Evolutionary conservation across 2,797 vertebrate species (phyloP).

Genomic region (Picus viridis): DNA sequence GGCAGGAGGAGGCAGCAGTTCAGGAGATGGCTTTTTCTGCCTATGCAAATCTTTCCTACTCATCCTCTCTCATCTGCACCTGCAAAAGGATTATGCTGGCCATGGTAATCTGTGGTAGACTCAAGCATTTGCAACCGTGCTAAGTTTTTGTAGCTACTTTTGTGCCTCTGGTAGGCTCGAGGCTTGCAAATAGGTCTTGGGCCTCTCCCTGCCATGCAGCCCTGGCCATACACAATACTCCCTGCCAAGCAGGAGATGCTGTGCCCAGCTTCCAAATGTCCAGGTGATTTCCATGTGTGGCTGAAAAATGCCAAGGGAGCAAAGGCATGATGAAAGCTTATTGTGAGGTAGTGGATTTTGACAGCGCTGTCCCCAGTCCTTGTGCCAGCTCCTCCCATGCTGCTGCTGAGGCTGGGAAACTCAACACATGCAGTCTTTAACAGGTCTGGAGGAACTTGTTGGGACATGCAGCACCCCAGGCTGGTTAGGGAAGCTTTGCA

Average conservation of each 20-base stretch:
- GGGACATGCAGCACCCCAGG: background rate
- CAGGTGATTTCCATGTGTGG: background rate
- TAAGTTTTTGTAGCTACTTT: background rate
- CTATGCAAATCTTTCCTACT: background rate
- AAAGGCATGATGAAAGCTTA: background rate
- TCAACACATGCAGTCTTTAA: background rate
- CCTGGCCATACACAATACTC: fast-evolving
- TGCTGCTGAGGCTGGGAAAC: background rate
- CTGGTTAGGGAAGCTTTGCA: background rate
- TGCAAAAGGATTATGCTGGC: background rate
- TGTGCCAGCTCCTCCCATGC: background rate
- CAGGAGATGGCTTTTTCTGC: background rate
- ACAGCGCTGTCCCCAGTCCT: too few relatives aligned
- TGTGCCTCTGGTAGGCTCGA: background rate
- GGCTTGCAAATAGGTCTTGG: background rate
- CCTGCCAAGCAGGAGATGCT: background rate
- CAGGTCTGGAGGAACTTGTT: background rate
- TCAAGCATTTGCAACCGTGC: fast-evolving
- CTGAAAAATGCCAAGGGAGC: background rate
- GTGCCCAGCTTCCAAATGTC: background rate
- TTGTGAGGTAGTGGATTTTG: background rate
- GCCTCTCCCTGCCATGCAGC: background rate
- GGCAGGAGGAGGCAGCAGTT: background rate
- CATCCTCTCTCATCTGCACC: background rate
- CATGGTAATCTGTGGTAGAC: background rate